Base-by-base conservation (phyloP, 2,113 vertebrate genomes). In the Agelaius tricolor region DNA sequence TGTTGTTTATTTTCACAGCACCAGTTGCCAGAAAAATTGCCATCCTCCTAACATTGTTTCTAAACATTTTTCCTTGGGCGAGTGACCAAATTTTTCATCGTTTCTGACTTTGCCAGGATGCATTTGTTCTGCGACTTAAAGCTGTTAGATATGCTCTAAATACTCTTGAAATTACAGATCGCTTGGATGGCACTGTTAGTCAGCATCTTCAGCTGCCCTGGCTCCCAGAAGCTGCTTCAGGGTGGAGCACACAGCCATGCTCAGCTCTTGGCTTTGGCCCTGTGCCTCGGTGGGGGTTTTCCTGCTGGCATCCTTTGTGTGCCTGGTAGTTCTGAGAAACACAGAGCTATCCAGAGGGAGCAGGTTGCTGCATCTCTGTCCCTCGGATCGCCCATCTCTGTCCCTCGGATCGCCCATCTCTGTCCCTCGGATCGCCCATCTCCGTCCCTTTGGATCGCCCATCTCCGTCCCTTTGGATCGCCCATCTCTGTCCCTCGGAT, bases 131-230 rank as follows among this genome's bases (percentile, higher is more conserved):
- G 66, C 5, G 31, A 37, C 77, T 89, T 91, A 78, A 95, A 89
- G 61, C 77, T 92, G 80, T 92, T 95, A 95, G 87, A 37, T 84
- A 78, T 71, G 84, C 93, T 91, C 86, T 41, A 82, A 92, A 91
- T 89, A 63, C 69, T 71, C 47, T 24, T 79, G 37, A 54, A 89
- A 75, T 67, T 49, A 21, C 37, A 26, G 27, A 10, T 75, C 3
- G 22, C 44, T 87, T 78, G 91, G 77, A 28, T 72, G 86, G 73
- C 80, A 18, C n/a, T n/a, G 62, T 79, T 94, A 87, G 83, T 88
- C 72, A 85, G 69, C 80, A 74, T 67, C 88, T 69, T 92, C 83
- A 74, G 63, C 76, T 80, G 75, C 85, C n/a, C 31, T 55, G 65
- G 27, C 59, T 93, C 77, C 79, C 51, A 13, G 55, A 0, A 8